These are phyloP conservation scores for Psittacula cyanocephala DNA, from an alignment of 2,113 vertebrate species.

Conservation along the genomic window DNA sequence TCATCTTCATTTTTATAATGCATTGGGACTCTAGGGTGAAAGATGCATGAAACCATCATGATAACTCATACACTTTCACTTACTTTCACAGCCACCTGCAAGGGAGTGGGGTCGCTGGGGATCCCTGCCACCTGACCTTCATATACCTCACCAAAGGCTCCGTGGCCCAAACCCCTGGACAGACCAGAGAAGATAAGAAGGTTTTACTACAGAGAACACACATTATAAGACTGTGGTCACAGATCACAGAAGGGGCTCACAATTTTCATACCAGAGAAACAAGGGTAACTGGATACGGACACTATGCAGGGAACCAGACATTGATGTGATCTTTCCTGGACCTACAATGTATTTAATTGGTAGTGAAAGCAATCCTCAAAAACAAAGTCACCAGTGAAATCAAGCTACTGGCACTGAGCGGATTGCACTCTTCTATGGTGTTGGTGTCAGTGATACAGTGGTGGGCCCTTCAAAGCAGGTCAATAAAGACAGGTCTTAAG, in stretches of 20 bases:
- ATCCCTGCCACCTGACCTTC: constrained; percentile 93
- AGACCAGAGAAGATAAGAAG: constrained; percentile 62
- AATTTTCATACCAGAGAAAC: background rate
- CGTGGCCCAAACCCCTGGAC: constrained; percentile 93
- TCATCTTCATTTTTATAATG: background rate
- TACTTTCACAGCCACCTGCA: constrained; percentile 98
- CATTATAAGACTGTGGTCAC: constrained; percentile 27
- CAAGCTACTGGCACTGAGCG: background rate
- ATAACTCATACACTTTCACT: constrained; percentile 56
- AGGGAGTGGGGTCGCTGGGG: constrained; percentile 89
- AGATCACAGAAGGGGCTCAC: background rate
- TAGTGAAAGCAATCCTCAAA: background rate
- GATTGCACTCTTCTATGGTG: background rate
- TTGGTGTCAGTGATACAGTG: background rate
- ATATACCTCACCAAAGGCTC: constrained; percentile 97
- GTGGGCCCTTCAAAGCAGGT: background rate
- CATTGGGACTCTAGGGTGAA: constrained; percentile 27
- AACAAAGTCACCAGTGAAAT: background rate
- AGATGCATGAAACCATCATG: constrained; percentile 15
- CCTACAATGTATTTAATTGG: background rate
- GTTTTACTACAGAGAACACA: constrained; percentile 55
- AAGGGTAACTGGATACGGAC: background rate
- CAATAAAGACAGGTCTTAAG: background rate
- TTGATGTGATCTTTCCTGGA: background rate
- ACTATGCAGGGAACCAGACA: background rate